Base-by-base conservation (phyloP, 2,113 vertebrate species). In the Trematocara variabile region DNA sequence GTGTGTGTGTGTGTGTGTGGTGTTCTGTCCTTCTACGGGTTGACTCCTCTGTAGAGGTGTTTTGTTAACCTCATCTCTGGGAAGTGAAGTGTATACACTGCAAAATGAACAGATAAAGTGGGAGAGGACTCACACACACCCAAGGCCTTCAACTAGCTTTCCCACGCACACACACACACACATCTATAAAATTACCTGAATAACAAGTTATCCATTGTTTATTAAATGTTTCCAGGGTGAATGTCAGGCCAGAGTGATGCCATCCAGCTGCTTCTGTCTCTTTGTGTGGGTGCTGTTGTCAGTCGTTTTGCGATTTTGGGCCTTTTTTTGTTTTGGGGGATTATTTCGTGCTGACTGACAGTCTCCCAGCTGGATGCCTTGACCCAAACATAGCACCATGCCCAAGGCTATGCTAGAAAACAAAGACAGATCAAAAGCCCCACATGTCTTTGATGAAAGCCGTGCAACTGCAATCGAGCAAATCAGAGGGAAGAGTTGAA, bases 211-310 rank as follows among this genome's bases (percentile, higher is more conserved):
- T 93, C 92, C 85, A 12, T 3, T 91, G 92, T 93, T 93, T 91
- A 93, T 93, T 79, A 89, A 90, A 92, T 75, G 93, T 88, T 92
- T 94, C 91, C 94, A 91, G 73, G 91, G 90, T 93, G 83, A 91
- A 79, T 70, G 86, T 89, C 84, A 78, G 91, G 90, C 50, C 89
- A 89, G 77, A 13, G 80, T 33, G 86, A 85, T 53, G 81, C 53
- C 39, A 58, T 63, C 63, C 84, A 86, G 82, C 39, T 83, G 84
- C 87, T 18, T 63, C 78, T 89, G 81, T 75, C 79, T 80, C 25
- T 85, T 87, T 54, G 68, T 30, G 55, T 58, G 25, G 82, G 25
- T 7, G 81, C 75, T 53, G 79, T 44, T 44, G 13, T 28, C 81
- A 60, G 80, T 52, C 11, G 4, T 79, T 53, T 28, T 41, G 37